Conservation (phyloP, 2,797 vertebrate species). For the Pseudochaenichthys georgianus region DNA sequence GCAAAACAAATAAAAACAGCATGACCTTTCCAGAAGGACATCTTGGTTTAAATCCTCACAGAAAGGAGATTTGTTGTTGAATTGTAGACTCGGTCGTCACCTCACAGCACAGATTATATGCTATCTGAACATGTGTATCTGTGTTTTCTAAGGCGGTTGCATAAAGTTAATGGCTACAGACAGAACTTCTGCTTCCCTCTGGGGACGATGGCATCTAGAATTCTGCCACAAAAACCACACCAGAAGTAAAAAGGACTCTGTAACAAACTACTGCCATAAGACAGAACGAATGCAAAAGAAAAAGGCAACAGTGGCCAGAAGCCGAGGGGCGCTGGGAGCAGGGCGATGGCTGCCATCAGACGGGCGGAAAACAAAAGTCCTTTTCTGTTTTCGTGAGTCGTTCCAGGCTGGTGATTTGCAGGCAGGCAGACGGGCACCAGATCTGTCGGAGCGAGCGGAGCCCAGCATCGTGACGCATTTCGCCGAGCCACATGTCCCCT, state of each 20-base stretch:
- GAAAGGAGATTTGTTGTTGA: slow-evolving; percentile 6
- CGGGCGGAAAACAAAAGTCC: slow-evolving; percentile 65
- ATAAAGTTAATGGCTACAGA: slow-evolving; percentile 19
- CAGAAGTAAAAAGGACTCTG: slow-evolving; percentile 17
- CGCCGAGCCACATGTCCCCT: slow-evolving; percentile 75
- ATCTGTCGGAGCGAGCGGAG: slow-evolving; percentile 67
- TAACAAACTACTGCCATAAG: slow-evolving; percentile 12
- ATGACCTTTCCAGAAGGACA: slow-evolving; percentile 45
- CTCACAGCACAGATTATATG: slow-evolving; percentile 2
- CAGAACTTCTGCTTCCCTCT: slow-evolving; percentile 2
- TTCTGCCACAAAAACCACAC: slow-evolving; percentile 23
- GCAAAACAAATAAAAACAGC: slow-evolving; percentile 39
- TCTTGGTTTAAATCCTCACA: slow-evolving; percentile 24
- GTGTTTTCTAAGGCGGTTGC: slow-evolving; percentile 5
- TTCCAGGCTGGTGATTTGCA: slow-evolving; percentile 70
- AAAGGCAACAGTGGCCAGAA: slow-evolving; percentile 48
- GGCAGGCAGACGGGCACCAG: slow-evolving; percentile 64
- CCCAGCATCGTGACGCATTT: slow-evolving; percentile 76
- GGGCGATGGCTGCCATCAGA: slow-evolving; percentile 45
- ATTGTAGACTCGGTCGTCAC: not conserved
- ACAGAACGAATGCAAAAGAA: slow-evolving; percentile 31
- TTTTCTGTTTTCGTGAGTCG: slow-evolving; percentile 53
- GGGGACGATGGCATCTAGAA: slow-evolving; percentile 9
- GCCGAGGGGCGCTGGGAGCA: slow-evolving; percentile 38
- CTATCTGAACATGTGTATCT: slow-evolving; percentile 11